Evolutionary conservation across 2,797 vertebrate species (phyloP), one percentile per base, ranked within the genome.

Genomic region (Rhincodon typus): DNA sequence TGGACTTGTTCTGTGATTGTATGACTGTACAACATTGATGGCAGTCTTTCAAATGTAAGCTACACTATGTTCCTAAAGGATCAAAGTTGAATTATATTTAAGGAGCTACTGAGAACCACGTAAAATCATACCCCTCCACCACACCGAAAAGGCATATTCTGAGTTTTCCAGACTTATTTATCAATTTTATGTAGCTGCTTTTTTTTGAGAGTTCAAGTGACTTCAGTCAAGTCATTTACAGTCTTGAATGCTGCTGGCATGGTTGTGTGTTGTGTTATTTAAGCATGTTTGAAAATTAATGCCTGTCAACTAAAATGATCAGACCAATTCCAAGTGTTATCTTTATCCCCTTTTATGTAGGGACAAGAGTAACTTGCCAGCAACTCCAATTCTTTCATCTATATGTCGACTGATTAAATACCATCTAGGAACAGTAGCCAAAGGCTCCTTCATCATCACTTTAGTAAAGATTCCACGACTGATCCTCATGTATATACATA

Each of bases 381-480:
- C 98, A 96, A 99, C 98, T n/a, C 99, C 99, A 34, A 99, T 99
- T 97, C 97, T 99, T 97, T 98, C 98, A 42, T 99, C 99, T 0
- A 98, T 99, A 96, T 98, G 98, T 97, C 98, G 99, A 96, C 98
- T 99, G 97, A 97, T 99, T 87, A 97, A 98, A 96, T 99, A 99
- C 96, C 99, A 99, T 97, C 97, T 99, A 96, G 99, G 99, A 96
- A 99, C 99, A 0, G 98, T 99, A 96, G 99, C 99, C 91, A 99
- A 99, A 96, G 99, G 99, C 46, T 98, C 99, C 97, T 99, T 99
- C 97, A 99, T 99, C 97, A 99, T 99, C 97, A 99, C 99, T 0
- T 97, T 99, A 96, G 99, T 99, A 96, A 99, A 99, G 97, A 98
- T 99, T 96, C 99, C 99, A 2, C 97, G 99, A 96, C 98, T 99